Percentiles rank a stretch among this genome's conserved stretches.
Evolutionary conservation across 2,888 invertebrate genomes (phyloP).

Genomic region (Lamproptera curius): DNA sequence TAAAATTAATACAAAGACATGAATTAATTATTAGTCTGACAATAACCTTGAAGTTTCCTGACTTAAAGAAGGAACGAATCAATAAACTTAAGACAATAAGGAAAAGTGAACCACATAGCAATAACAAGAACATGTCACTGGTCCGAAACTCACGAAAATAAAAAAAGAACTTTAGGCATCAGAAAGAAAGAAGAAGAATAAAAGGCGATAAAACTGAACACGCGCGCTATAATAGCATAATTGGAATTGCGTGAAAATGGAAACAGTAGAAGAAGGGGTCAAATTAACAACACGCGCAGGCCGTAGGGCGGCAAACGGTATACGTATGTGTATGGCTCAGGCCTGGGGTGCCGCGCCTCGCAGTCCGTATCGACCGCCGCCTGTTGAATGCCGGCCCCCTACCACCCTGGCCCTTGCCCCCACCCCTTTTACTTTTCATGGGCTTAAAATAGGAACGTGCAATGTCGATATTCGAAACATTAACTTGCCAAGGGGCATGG

Average conservation of each 20-base stretch:
- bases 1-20: too few species aligned
- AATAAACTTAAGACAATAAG: too few species aligned
- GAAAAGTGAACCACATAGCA: too few species aligned
- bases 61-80: too few species aligned
- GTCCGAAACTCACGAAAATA: too few species aligned
- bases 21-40: too few species aligned
- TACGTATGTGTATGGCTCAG: slow-evolving; percentile 39
- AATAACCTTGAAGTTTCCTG: too few species aligned
- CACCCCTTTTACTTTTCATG: slow-evolving; percentile 66
- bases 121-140: too few species aligned
- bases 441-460: slow-evolving; percentile 74
- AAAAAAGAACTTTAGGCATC: too few species aligned
- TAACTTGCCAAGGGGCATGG: slow-evolving; percentile 56
- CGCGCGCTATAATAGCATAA: too few species aligned
- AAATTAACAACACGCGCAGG: slow-evolving; percentile 21
- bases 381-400: slow-evolving; percentile 73
- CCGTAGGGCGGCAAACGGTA: slow-evolving; percentile 21
- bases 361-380: slow-evolving; percentile 71
- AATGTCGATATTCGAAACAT: slow-evolving; percentile 73
- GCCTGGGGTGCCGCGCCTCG: slow-evolving; percentile 53
- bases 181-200: too few species aligned
- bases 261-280: slow-evolving; percentile 1
- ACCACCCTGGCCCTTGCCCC: slow-evolving; percentile 50
- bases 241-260: not conserved
- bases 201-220: too few species aligned